These are phyloP conservation scores for Drosophila sechellia DNA, from an alignment of 1,140 invertebrate species.

Conservation along the genomic window DNA sequence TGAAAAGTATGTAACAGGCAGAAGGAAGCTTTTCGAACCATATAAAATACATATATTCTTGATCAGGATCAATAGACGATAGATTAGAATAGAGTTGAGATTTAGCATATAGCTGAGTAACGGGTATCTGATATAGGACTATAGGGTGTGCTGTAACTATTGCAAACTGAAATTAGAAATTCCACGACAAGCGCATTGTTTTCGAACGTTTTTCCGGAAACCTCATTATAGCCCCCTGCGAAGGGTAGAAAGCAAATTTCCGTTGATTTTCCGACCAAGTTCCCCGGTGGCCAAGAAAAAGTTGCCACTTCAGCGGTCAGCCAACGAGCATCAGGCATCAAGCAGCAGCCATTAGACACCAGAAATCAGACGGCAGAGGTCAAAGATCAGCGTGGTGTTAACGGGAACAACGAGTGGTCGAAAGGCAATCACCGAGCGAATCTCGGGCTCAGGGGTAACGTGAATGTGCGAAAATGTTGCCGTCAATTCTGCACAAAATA, in stretches of 20 bases:
- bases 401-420: conserved; percentile 15
- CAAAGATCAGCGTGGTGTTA: conserved; percentile 34
- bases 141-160: too few species aligned
- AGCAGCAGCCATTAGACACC: not conserved
- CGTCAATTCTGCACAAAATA: conserved; percentile 67
- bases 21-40: too few species aligned
- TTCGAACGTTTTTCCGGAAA: too few species aligned
- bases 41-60: too few species aligned
- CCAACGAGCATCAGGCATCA: not conserved
- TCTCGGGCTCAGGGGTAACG: conserved; percentile 33
- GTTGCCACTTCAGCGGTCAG: conserved; percentile 15
- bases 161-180: too few species aligned
- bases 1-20: too few species aligned
- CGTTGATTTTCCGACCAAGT: conserved; percentile 6
- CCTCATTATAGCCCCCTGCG: too few species aligned
- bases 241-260: not conserved
- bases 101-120: too few species aligned
- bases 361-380: not conserved
- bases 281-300: not conserved
- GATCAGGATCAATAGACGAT: too few species aligned
- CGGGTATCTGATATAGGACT: too few species aligned
- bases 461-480: conserved; percentile 58
- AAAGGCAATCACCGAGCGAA: conserved; percentile 40
- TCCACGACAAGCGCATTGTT: too few species aligned
- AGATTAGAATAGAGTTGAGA: too few species aligned